Percentiles rank a stretch among this genome's conserved stretches.
Evolutionary conservation across 2,113 vertebrate species (phyloP).

Genomic region (Lutjanus erythropterus): DNA sequence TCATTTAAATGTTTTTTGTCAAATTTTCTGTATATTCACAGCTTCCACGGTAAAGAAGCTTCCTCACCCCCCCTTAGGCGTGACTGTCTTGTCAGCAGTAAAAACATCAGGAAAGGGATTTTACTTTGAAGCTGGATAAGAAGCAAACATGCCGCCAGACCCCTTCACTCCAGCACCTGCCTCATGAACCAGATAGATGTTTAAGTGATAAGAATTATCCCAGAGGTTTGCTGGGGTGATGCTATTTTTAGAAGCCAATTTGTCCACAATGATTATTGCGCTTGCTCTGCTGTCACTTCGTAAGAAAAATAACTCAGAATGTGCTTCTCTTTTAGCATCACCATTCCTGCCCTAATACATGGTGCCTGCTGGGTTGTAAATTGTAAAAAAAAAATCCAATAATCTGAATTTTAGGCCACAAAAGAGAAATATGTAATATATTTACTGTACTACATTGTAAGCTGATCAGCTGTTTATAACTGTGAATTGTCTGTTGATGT

Average conservation of each 20-base stretch:
- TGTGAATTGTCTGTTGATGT: too few relatives aligned
- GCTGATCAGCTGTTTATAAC: too few relatives aligned
- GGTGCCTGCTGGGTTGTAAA: too few relatives aligned
- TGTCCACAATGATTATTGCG: constrained; percentile 48
- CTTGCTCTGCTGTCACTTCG: constrained; percentile 34
- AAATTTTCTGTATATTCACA: constrained; percentile 13
- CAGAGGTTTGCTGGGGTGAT: constrained; percentile 35
- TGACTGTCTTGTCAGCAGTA: constrained; percentile 43
- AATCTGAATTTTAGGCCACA: too few relatives aligned
- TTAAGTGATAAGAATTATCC: constrained; percentile 32
- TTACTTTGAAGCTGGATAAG: constrained; percentile 44
- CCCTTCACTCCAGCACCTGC: constrained; percentile 17
- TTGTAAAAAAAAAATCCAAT: too few relatives aligned
- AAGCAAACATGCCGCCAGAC: constrained; percentile 5
- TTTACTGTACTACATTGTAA: too few relatives aligned
- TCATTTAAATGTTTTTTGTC: constrained; percentile 21
- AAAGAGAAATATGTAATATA: too few relatives aligned
- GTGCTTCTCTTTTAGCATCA: constrained; percentile 32
- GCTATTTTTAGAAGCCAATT: constrained; percentile 65
- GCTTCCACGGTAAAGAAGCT: constrained; percentile 15
- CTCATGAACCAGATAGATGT: constrained; percentile 40
- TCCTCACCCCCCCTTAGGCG: background rate
- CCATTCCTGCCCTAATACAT: background rate
- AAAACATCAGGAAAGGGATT: constrained; percentile 42
- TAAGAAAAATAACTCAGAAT: constrained; percentile 35